These are phyloP conservation scores for Galleria mellonella DNA, from an alignment of 1,140 invertebrate species.

Conservation along the genomic window DNA sequence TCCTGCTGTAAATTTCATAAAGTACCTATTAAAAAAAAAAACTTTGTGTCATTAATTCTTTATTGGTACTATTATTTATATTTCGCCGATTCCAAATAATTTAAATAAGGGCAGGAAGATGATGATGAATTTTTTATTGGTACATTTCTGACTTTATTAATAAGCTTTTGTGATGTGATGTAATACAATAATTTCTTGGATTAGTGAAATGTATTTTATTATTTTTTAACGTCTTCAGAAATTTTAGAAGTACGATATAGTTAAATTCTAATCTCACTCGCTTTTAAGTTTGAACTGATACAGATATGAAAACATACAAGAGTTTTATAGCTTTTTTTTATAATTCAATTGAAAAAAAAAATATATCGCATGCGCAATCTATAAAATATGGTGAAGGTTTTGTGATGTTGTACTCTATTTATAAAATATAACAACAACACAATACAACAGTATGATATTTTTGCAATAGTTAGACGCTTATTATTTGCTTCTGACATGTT, in stretches of 20 bases:
- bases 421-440: conserved; percentile 4
- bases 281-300: conserved; percentile 39
- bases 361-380: conserved; percentile 55
- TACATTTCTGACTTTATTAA: conserved; percentile 51
- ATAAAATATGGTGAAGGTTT: conserved; percentile 53
- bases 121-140: conserved; percentile 26
- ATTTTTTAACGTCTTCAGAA: conserved; percentile 32
- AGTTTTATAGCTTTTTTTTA: conserved; percentile 36
- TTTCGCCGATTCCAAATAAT: no score
- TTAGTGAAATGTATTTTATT: conserved; percentile 38
- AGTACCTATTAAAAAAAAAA: no score
- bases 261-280: conserved; percentile 23
- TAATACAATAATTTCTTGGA: conserved; percentile 49
- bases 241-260: conserved; percentile 16
- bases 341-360: conserved; percentile 31
- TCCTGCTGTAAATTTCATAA: no score
- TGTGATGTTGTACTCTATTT: conserved; percentile 26
- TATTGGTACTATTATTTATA: no score
- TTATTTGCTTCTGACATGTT: conserved; percentile 57
- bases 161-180: conserved; percentile 72
- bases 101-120: background rate
- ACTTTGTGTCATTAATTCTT: no score
- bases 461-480: conserved; percentile 54
- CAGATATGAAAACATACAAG: conserved; percentile 12
- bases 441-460: conserved; percentile 36